These are phyloP conservation scores for Drosophila mayri DNA, from an alignment of 1,140 invertebrate species.

Conservation along the genomic window DNA sequence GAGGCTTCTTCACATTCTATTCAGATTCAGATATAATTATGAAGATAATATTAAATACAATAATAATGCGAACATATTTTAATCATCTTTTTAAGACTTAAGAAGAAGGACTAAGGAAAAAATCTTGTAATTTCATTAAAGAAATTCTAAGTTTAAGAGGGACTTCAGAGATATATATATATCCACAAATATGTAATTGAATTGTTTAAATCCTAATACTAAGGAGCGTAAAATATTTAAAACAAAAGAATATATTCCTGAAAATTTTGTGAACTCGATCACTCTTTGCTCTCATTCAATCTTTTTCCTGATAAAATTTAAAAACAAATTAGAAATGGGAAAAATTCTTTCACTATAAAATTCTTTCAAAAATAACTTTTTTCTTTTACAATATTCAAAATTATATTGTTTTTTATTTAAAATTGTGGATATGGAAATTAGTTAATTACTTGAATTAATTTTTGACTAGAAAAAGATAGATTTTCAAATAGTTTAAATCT, in stretches of 20 bases:
- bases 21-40: neutral
- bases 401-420: too few relatives aligned
- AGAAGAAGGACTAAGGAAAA: neutral
- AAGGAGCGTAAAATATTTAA: neutral
- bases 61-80: neutral
- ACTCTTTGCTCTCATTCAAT: neutral
- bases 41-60: accelerated
- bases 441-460: too few relatives aligned
- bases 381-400: too few relatives aligned
- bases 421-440: too few relatives aligned
- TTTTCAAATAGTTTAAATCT: too few relatives aligned
- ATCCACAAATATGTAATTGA: too few relatives aligned
- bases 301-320: neutral
- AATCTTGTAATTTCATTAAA: neutral
- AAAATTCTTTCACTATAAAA: too few relatives aligned
- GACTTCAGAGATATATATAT: neutral
- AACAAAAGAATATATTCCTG: neutral
- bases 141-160: neutral
- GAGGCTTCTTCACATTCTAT: neutral
- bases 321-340: neutral
- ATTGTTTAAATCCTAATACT: too few relatives aligned
- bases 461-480: too few relatives aligned
- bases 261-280: neutral
- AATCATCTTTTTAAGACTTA: neutral
- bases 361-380: accelerated